phyloP scores from a whole-genome alignment of 1,140 invertebrate species.

The Zaprionus lachaisei region DNA sequence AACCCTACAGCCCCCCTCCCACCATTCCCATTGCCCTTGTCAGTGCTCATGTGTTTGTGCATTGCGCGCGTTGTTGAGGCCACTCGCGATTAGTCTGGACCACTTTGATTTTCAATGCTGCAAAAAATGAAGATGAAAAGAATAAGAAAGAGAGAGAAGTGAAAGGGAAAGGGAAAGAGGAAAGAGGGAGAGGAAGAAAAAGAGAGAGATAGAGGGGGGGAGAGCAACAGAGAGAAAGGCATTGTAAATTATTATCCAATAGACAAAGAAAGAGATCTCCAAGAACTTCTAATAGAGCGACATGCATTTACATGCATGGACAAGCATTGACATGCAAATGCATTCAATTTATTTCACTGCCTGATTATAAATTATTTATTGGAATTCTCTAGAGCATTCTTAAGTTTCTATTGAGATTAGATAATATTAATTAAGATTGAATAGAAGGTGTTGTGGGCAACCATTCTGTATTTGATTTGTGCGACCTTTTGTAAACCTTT shows the following conservation, averaged over 20 bases:
- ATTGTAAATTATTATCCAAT: too few relatives aligned
- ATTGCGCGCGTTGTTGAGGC: conserved; percentile 2
- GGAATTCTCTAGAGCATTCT: background rate
- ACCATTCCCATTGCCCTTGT: background rate
- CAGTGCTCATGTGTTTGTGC: background rate
- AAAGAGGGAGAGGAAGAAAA: background rate
- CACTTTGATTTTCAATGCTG: background rate
- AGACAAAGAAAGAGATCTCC: too few relatives aligned
- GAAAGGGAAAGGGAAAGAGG: background rate
- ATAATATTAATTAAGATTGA: too few relatives aligned
- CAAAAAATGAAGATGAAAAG: background rate
- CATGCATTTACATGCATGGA: background rate
- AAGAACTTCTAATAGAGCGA: background rate
- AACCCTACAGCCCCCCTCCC: background rate
- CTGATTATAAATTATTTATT: too few relatives aligned
- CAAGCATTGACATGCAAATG: conserved; percentile 5
- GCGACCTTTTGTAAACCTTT: too few relatives aligned
- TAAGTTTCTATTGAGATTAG: background rate
- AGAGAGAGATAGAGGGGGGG: too few relatives aligned
- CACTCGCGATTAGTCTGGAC: background rate
- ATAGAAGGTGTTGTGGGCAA: too few relatives aligned
- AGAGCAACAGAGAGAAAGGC: too few relatives aligned
- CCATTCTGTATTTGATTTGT: too few relatives aligned
- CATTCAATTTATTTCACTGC: too few relatives aligned
- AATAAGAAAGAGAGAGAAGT: background rate